Evolutionary conservation across 2,888 invertebrate species (phyloP).

Genomic region (Melieria picta): DNA sequence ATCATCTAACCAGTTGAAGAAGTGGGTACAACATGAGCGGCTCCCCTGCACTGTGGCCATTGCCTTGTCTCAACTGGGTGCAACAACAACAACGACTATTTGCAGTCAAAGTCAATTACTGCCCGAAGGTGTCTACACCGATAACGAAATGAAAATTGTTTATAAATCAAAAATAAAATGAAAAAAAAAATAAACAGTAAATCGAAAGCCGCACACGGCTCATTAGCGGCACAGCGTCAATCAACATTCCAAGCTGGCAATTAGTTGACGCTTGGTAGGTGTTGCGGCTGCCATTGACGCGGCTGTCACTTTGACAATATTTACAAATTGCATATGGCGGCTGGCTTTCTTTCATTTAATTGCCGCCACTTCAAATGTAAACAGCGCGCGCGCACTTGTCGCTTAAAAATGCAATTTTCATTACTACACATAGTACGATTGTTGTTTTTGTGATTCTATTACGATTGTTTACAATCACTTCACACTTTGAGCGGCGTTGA

Average conservation of each 20-base stretch:
- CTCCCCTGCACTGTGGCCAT: no score
- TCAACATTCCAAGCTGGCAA: slow-evolving; percentile 28
- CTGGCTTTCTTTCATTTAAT: slow-evolving; percentile 29
- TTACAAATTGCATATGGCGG: slow-evolving; percentile 33
- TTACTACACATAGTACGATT: no score
- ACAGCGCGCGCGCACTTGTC: neutral
- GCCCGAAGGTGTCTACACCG: slow-evolving; percentile 30
- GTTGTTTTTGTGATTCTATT: no score
- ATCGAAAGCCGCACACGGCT: no score
- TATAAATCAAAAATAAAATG: neutral
- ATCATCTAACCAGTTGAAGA: no score
- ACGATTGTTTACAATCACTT: no score
- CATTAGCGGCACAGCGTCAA: slow-evolving; percentile 3
- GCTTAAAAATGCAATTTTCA: no score
- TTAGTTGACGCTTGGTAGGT: slow-evolving; percentile 13
- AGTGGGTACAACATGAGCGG: no score
- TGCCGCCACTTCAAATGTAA: slow-evolving; percentile 26
- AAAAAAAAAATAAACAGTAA: neutral
- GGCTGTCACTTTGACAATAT: slow-evolving; percentile 28
- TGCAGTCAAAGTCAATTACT: slow-evolving; percentile 31
- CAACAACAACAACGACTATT: no score
- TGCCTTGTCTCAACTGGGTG: no score
- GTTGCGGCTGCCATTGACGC: slow-evolving; percentile 11
- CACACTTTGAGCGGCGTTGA: no score
- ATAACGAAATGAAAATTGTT: slow-evolving; percentile 28